A percentile compares a stretch with the other conserved stretches of the same genome.
phyloP scores from a whole-genome alignment of 2,113 vertebrate species.

The Callipepla squamata region DNA sequence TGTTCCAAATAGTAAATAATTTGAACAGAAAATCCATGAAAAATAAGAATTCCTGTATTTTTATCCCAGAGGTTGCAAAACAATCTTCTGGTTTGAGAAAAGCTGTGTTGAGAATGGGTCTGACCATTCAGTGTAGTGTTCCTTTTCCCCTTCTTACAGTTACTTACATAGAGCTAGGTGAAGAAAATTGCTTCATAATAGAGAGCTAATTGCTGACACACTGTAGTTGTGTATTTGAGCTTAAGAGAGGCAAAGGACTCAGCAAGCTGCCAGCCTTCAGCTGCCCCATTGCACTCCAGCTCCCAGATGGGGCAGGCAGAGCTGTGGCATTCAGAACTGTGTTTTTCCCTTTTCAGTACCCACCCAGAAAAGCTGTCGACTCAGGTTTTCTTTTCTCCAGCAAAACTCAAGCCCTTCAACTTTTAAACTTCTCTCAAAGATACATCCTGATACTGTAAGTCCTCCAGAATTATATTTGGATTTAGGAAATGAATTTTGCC shows the following conservation, averaged over 20 bases:
- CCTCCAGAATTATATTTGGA: constrained; percentile 15
- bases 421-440: constrained; percentile 31
- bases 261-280: background rate
- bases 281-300: background rate
- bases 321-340: background rate
- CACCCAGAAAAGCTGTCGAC: background rate
- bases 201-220: background rate
- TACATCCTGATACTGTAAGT: background rate
- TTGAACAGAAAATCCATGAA: background rate
- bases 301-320: background rate
- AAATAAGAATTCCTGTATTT: background rate
- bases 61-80: background rate
- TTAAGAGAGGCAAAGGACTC: background rate
- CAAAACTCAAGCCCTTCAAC: background rate
- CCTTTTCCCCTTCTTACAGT: background rate
- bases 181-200: background rate
- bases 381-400: background rate
- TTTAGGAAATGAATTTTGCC: constrained; percentile 57
- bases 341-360: background rate
- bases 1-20: background rate
- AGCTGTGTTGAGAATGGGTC: background rate
- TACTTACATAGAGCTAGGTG: background rate
- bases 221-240: background rate
- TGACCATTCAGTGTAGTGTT: background rate
- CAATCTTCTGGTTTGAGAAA: background rate